These are phyloP conservation scores for Diachasma alloeum DNA, from an alignment of 1,140 invertebrate species.

Conservation along the genomic window DNA sequence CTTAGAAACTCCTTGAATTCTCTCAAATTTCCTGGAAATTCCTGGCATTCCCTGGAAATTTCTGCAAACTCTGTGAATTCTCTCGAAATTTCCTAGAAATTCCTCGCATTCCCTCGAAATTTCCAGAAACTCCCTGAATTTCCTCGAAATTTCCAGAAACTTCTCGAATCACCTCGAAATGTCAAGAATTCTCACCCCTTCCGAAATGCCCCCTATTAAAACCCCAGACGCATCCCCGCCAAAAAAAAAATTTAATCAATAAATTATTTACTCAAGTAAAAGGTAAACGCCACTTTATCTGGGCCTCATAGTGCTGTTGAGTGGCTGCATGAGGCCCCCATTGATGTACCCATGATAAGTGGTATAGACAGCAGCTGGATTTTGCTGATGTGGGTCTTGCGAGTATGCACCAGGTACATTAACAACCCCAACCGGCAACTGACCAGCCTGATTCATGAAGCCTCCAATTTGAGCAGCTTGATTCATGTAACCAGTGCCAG, in stretches of 20 bases:
- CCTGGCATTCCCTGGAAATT: too few species aligned
- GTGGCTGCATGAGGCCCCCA: conserved; percentile 70
- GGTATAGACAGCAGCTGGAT: conserved; percentile 76
- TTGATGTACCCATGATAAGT: conserved; percentile 80
- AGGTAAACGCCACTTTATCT: conserved; percentile 42
- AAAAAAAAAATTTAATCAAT: background rate
- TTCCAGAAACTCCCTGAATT: too few species aligned
- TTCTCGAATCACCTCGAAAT: too few species aligned
- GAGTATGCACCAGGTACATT: conserved; percentile 70
- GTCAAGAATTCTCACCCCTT: too few species aligned
- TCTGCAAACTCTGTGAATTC: too few species aligned
- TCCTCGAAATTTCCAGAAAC: too few species aligned
- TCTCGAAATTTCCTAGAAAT: too few species aligned
- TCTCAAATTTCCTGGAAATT: too few species aligned
- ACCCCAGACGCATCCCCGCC: too few species aligned
- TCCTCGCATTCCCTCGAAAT: too few species aligned
- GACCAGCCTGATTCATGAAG: conserved; percentile 78
- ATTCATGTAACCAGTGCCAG: conserved; percentile 75
- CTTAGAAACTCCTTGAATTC: too few species aligned
- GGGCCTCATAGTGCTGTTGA: conserved; percentile 77
- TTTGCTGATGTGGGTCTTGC: conserved; percentile 75
- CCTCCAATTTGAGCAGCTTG: conserved; percentile 75
- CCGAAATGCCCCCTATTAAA: too few species aligned
- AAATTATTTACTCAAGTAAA: background rate
- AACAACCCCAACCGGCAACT: conserved; percentile 73